Evolutionary conservation across 2,797 vertebrate genomes (phyloP).

Genomic region (Sebastes melanostomus): DNA sequence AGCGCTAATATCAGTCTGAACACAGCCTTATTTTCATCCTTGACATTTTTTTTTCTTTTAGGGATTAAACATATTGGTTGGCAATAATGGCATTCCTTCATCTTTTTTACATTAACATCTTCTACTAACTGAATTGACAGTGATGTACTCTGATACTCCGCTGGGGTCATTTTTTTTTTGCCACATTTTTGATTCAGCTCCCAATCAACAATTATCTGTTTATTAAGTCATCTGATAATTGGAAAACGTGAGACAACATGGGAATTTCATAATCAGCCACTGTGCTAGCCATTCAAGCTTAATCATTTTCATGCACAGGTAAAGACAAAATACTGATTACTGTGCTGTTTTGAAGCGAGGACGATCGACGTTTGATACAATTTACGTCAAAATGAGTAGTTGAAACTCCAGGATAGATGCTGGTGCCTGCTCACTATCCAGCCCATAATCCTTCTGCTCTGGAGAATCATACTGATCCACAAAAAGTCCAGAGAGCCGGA

Average conservation of each 20-base stretch:
- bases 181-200: not conserved
- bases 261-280: not conserved
- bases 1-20: not conserved
- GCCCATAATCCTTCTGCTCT: conserved; percentile 28
- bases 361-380: not conserved
- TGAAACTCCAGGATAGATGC: conserved; percentile 16
- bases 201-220: not conserved
- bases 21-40: not conserved
- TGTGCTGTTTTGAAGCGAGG: not conserved
- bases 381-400: not conserved
- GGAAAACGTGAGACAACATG: not conserved
- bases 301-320: not conserved
- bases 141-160: not conserved
- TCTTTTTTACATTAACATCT: not conserved
- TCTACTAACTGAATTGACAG: not conserved
- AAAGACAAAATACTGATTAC: not conserved
- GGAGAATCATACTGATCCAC: conserved; percentile 37
- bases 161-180: not conserved
- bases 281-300: not conserved
- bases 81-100: not conserved
- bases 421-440: conserved; percentile 17
- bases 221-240: not conserved
- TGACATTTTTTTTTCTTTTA: not conserved
- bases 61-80: not conserved
- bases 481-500: conserved; percentile 48